phyloP scores from a whole-genome alignment of 2,113 vertebrate species.

The Lagenorhynchus albirostris region DNA sequence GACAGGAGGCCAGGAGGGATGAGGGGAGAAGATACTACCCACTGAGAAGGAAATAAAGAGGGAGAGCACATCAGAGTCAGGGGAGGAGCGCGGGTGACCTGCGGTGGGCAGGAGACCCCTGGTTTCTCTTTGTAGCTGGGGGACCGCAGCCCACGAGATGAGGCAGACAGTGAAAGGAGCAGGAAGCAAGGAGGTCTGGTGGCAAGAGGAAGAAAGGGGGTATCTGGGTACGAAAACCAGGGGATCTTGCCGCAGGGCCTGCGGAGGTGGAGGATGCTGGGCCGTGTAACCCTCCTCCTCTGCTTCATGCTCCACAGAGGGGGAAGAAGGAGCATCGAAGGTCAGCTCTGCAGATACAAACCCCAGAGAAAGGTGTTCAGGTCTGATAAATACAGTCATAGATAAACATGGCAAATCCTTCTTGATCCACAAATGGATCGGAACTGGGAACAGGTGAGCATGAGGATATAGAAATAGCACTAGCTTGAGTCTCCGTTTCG shows the following conservation, averaged over 20 bases:
- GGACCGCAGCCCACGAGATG: neutral
- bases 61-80: neutral
- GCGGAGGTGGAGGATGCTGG: too few relatives aligned
- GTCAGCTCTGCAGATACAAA: neutral
- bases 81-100: neutral
- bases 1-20: neutral
- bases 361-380: neutral
- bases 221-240: neutral
- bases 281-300: neutral
- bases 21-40: neutral
- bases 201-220: neutral
- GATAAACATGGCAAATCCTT: neutral
- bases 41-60: conserved; percentile 54
- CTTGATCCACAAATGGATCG: neutral
- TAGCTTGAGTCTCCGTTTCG: neutral
- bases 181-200: neutral
- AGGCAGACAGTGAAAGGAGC: fast-evolving
- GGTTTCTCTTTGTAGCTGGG: neutral
- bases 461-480: neutral
- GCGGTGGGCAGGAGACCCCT: fast-evolving
- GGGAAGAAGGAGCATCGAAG: neutral
- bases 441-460: neutral
- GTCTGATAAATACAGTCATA: neutral
- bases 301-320: neutral
- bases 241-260: neutral